Evolutionary conservation across 1,140 invertebrate species (phyloP), one percentile per base, ranked within the genome.

Genomic region (Eumeta japonica): DNA sequence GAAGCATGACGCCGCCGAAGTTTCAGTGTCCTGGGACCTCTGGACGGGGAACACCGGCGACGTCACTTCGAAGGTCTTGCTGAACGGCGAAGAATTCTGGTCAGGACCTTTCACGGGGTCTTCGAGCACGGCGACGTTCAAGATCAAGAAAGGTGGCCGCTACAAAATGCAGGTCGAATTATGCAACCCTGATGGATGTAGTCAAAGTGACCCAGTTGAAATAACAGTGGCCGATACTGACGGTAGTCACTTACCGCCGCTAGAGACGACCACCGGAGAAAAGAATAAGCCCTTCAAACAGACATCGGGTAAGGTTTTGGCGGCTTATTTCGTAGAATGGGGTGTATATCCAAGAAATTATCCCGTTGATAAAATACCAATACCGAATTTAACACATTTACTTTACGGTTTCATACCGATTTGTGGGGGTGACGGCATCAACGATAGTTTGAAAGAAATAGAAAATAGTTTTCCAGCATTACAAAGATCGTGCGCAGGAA

Each of bases 371-470:
- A 55, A 55, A 13, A 35, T 74, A 3, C 68, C 68, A 3, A 52
- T 73, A 28, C 64, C 64, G 0, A 74, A 71, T 42, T 43, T 74
- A 3, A 71, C 66, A 17, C 68, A 74, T 54, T 50, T 74, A 18
- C 41, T 74, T 10, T 74, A 74, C 40, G 68, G 68, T 37, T 74
- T 74, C 36, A 71, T 74, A 14, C 68, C 68, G 37, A 74, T 74
- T 30, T 74, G 68, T 28, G 68, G 68, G 10, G 68, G 68, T 33
- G 68, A 74, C 36, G 66, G 70, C 17, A 74, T 74, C 39, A 74
- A 74, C 29, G 70, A 74, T 55, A 74, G 70, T 51, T 64, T 74
- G 39, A 74, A 74, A 24, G 66, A 74, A 49, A 74, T 74, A n/a
- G 70, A 74, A 46, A 63, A 63, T 33, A 74, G 70, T 56, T 74